A percentile compares a stretch with the other conserved stretches of the same genome.
Conservation (phyloP, 1,140 invertebrate genomes). For the Phenacoccus solenopsis region DNA sequence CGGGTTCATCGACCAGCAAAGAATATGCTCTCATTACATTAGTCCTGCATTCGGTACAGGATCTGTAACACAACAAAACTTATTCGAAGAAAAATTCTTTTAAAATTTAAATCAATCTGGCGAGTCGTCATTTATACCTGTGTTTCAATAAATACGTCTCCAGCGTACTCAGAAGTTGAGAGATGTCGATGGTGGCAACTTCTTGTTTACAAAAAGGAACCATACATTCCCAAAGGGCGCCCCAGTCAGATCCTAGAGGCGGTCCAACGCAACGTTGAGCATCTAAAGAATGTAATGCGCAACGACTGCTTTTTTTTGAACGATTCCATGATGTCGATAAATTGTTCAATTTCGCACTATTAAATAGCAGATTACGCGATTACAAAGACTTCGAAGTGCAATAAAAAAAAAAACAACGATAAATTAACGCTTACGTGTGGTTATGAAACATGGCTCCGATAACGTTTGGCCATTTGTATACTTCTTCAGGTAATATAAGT, state of each 20-base stretch:
- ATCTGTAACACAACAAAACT: no score
- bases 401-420: conserved; percentile 47
- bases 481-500: conserved; percentile 61
- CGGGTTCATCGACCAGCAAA: conserved; percentile 65
- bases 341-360: conserved; percentile 46
- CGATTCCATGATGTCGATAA: conserved; percentile 37
- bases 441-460: conserved; percentile 71
- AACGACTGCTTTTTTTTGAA: conserved; percentile 74
- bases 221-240: conserved; percentile 79
- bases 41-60: conserved; percentile 80
- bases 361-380: no score
- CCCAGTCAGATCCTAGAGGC: conserved; percentile 49
- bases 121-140: no score
- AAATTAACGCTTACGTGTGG: conserved; percentile 65
- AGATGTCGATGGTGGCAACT: conserved; percentile 69
- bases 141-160: conserved; percentile 83
- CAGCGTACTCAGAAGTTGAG: conserved; percentile 65
- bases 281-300: conserved; percentile 74
- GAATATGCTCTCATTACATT: conserved; percentile 79
- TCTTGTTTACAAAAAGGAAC: conserved; percentile 66
- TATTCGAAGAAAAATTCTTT: no score
- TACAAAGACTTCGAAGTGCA: no score
- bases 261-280: conserved; percentile 58
- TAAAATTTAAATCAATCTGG: no score
- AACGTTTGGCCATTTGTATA: conserved; percentile 57